Conservation (phyloP, 2,797 vertebrate genomes). For the Dendrocincla tyrannina region DNA sequence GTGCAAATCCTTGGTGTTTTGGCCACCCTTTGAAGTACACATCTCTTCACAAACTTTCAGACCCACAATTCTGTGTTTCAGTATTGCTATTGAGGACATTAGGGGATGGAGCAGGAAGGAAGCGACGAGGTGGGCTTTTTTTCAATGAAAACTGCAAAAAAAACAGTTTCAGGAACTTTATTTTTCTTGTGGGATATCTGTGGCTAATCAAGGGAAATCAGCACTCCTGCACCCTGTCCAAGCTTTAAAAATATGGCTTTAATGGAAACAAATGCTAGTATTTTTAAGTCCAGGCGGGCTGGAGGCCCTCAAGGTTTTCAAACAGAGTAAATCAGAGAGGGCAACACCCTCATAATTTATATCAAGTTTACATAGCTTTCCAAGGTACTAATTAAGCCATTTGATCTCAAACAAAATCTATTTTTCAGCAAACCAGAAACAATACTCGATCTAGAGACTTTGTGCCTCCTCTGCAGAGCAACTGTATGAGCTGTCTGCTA, state of each 20-base stretch:
- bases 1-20: background rate
- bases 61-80: background rate
- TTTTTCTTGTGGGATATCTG: constrained; percentile 48
- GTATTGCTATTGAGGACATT: background rate
- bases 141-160: background rate
- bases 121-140: background rate
- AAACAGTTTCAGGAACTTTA: background rate
- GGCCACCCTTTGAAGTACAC: background rate
- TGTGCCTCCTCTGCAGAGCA: background rate
- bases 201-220: constrained; percentile 49
- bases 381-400: constrained; percentile 13
- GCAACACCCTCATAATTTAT: constrained; percentile 30
- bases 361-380: constrained; percentile 5
- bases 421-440: constrained; percentile 2
- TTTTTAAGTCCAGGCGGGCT: constrained; percentile 28
- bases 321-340: constrained; percentile 53
- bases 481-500: background rate
- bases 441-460: background rate
- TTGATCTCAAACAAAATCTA: constrained; percentile 8
- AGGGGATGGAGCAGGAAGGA: background rate
- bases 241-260: constrained; percentile 40
- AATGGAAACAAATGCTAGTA: constrained; percentile 43
- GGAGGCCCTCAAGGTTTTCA: constrained; percentile 44
- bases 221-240: constrained; percentile 48
- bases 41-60: background rate